Evolutionary conservation across 2,797 vertebrate genomes (phyloP), one percentile per base, ranked within the genome.

Genomic region (Momotus momota): DNA sequence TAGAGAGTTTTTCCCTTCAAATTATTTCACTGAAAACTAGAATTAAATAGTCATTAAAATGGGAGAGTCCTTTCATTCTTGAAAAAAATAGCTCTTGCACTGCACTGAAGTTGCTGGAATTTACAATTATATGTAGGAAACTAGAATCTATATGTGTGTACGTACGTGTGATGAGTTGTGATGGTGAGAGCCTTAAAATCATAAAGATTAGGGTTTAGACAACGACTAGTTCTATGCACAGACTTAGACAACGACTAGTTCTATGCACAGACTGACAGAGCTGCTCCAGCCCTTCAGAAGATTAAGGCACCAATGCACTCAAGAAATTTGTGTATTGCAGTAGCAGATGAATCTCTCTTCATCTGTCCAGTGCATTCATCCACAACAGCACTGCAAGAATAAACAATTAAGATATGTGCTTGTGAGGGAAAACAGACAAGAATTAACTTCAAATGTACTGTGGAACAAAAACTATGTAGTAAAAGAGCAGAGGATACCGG

Each of bases 11-110:
- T 87, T 61, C 52, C 45, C 48, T 91, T 94, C 31, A 62, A 85
- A 95, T 73, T 80, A 96, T 92, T 94, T 94, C 81, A 75, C 94
- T 81, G 79, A 87, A 94, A 94, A 92, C 74, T 77, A 62, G 65
- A 90, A 94, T 91, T 80, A 95, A 72, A 57, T 55, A 73, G 54
- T 71, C 33, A 80, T 95, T 94, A 87, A 81, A 86, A 43, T 13
- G 49, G 7, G 7, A 43, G 9, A 49, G 23, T 49, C 38, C 8
- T 90, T 81, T 86, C 79, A 6, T 79, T 91, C 54, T 66, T 81
- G 13, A 48, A 35, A 35, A 43, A 88, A 85, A 82, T 57, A 54
- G 31, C 2, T 48, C 27, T 80, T 85, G 40, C 40, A 19, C 27
- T 33, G 35, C 7, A 61, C 14, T 55, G 31, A 31, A 25, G 2